A percentile compares a stretch with the other conserved stretches of the same genome.
Conservation (phyloP, 2,888 invertebrate species). For the Aporophyla nigra region DNA sequence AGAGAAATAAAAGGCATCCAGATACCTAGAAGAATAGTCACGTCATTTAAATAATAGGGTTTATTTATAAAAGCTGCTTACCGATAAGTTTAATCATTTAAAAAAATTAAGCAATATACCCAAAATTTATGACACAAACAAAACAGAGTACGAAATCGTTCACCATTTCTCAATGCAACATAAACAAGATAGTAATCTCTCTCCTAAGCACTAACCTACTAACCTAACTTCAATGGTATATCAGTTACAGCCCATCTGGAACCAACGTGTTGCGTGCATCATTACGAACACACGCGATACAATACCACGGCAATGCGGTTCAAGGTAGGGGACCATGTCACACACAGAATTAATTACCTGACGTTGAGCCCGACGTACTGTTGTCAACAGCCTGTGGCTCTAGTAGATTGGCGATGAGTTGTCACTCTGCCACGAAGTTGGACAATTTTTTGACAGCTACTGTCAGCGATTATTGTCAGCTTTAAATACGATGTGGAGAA, state of each 20-base stretch:
- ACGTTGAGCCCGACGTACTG: constrained; percentile 12
- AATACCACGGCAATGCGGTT: constrained; percentile 6
- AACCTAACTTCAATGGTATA: constrained; percentile 24
- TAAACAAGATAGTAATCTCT: background rate
- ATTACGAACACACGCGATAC: constrained; percentile 37
- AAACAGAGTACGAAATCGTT: background rate
- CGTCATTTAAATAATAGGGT: background rate
- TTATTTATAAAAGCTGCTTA: background rate
- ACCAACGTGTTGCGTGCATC: constrained; percentile 31
- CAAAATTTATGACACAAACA: no score
- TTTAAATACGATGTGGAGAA: constrained; percentile 4
- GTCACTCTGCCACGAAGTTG: constrained; percentile 35
- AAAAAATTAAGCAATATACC: background rate
- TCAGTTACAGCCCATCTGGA: constrained; percentile 33
- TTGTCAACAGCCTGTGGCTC: constrained; percentile 32
- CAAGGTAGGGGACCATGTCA: constrained; percentile 18
- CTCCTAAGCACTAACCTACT: constrained; percentile 11
- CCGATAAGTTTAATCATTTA: background rate
- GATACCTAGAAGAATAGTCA: background rate
- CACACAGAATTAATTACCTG: constrained; percentile 30
- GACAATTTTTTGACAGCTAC: constrained; percentile 33
- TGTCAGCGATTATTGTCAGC: constrained; percentile 23
- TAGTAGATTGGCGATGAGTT: constrained; percentile 21
- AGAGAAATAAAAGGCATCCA: background rate
- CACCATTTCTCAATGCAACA: background rate